Conservation (phyloP, 2,888 invertebrate genomes). For the Callosobruchus maculatus region DNA sequence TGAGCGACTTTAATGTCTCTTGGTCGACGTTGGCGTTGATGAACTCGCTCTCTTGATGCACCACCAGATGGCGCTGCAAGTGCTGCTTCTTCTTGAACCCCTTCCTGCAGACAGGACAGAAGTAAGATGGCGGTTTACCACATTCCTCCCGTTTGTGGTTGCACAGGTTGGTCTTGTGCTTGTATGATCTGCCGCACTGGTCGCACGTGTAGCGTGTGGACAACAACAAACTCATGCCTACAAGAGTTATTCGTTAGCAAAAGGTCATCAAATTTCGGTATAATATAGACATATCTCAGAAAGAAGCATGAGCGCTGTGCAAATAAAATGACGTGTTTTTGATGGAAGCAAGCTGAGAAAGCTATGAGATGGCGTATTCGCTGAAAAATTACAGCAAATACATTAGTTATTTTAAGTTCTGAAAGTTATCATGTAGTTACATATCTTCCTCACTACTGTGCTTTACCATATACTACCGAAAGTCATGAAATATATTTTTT, state of each 20-base stretch:
- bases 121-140: slow-evolving; percentile 51
- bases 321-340: background rate
- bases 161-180: slow-evolving; percentile 47
- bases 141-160: slow-evolving; percentile 53
- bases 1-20: slow-evolving; percentile 1
- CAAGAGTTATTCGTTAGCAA: background rate
- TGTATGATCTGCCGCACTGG: slow-evolving; percentile 40
- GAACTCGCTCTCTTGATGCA: slow-evolving; percentile 25
- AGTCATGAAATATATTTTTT: too few relatives aligned
- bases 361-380: too few relatives aligned
- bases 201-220: slow-evolving; percentile 29
- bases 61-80: slow-evolving; percentile 35
- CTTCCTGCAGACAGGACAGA: slow-evolving; percentile 48
- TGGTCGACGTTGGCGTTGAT: slow-evolving; percentile 6
- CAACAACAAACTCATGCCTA: background rate
- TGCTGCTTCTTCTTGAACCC: slow-evolving; percentile 43
- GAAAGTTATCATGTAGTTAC: too few relatives aligned
- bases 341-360: background rate
- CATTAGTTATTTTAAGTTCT: too few relatives aligned
- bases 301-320: background rate
- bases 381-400: too few relatives aligned
- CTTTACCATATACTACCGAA: too few relatives aligned
- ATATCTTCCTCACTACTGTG: too few relatives aligned
- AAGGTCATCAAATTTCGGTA: background rate
- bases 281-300: background rate